These are phyloP conservation scores for Eucriotettix oculatus DNA, from an alignment of 2,888 invertebrate genomes.

Conservation along the genomic window DNA sequence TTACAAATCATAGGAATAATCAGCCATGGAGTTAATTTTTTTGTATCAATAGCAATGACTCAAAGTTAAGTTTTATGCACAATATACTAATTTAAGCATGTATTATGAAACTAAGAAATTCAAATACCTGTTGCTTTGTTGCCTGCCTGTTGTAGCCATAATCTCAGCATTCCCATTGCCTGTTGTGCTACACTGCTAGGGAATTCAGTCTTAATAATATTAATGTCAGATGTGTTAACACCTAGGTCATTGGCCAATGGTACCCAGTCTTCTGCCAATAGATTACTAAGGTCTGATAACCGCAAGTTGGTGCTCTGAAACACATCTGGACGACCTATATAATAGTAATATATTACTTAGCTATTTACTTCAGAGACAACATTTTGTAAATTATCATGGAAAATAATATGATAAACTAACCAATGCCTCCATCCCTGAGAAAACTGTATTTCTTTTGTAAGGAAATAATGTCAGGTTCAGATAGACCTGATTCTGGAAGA, in stretches of 20 bases:
- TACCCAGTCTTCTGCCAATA: conserved; percentile 54
- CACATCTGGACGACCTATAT: conserved; percentile 21
- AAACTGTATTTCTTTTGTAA: conserved; percentile 34
- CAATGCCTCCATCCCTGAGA: conserved; percentile 32
- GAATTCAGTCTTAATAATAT: conserved; percentile 55
- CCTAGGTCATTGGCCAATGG: conserved; percentile 51
- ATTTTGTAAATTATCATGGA: too few species aligned
- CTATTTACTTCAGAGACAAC: too few species aligned
- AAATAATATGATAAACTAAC: conserved; percentile 14
- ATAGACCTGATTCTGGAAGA: conserved; percentile 38
- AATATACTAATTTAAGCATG: neutral
- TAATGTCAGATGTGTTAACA: conserved; percentile 52
- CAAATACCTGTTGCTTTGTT: conserved; percentile 25
- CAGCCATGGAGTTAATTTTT: too few species aligned
- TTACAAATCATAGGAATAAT: too few species aligned
- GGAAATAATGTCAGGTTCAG: conserved; percentile 32
- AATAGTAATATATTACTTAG: neutral
- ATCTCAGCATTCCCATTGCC: conserved; percentile 47
- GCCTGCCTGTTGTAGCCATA: conserved; percentile 38
- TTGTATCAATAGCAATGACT: neutral
- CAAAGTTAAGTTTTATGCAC: neutral
- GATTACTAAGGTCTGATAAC: conserved; percentile 56
- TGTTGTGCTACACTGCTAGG: conserved; percentile 52
- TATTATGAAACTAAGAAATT: neutral
- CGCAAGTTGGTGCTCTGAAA: conserved; percentile 47